Base-by-base conservation (phyloP, 2,113 vertebrate genomes). In the Pseudorasbora parva region DNA sequence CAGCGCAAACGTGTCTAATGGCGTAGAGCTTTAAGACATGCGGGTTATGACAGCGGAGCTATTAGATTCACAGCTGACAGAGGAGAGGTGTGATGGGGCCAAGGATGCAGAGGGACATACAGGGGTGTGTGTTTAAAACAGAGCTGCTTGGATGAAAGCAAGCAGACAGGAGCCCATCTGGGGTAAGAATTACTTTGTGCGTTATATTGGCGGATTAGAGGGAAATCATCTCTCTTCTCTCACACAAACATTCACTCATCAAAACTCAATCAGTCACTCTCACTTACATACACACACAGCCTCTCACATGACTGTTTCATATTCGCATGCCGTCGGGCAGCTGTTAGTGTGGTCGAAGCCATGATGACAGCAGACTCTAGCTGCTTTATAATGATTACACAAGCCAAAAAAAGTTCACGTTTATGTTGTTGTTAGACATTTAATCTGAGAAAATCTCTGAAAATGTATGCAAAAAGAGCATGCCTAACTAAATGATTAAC, bases 331-430 rank as follows among this genome's bases (percentile, higher is more conserved):
- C 64, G 41, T 47, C 15, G 8, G 59, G 59, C 43, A 79, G 43
- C 78, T 79, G 78, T 45, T 79, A 49, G 43, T 51, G 43, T 17
- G 59, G 78, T 66, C 45, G 2, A 60, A 66, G 4, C 17, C 15
- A 14, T 66, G 59, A 64, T 64, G 78, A 79, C 60, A 79, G 43
- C 37, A 78, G 72, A 74, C 72, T 12, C 43, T 43, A 79, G 43
- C 41, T 64, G 77, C 60, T 66, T 30, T 47, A 49, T 25, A 47
- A 43, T 66, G 14, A 12, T 78, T 60, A 17, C 8, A 60, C 8
- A 60, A 77, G 30, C 33, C 75, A 59, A 37, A 77, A 41, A 54
- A 30, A 6, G 2, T 75, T 54, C 1, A 23, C 7, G 10, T 21
- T 41, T 78, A 23, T 45, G 37, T 9, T 78, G 45, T 19, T 74